These are phyloP conservation scores for Telmatochromis sp. DNA, from an alignment of 2,113 vertebrate genomes.

Conservation along the genomic window DNA sequence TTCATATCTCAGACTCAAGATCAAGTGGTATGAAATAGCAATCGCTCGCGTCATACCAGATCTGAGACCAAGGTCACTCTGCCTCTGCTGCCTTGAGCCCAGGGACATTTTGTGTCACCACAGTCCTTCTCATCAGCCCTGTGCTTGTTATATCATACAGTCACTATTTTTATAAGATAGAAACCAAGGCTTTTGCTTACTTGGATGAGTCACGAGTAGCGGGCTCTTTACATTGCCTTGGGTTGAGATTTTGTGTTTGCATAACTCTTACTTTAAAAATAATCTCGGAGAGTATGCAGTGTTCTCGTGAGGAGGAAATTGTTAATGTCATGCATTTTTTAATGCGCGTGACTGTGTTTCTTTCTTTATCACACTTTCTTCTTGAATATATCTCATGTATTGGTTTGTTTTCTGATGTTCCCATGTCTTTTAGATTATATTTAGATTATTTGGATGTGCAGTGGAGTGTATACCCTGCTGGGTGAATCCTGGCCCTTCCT, in stretches of 20 bases:
- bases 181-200: conserved; percentile 26
- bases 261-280: not conserved
- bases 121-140: not conserved
- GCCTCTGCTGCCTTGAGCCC: not conserved
- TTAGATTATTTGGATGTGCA: not conserved
- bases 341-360: not conserved
- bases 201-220: conserved; percentile 16
- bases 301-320: not conserved
- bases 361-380: not conserved
- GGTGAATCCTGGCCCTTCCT: not conserved
- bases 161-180: conserved; percentile 42
- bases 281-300: not conserved
- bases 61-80: conserved; percentile 11
- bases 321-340: not conserved
- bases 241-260: conserved; percentile 1
- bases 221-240: not conserved
- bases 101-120: not conserved
- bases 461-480: not conserved
- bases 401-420: not conserved
- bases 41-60: not conserved
- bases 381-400: not conserved
- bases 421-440: not conserved
- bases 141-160: conserved; percentile 21
- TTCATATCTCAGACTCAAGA: not conserved
- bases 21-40: not conserved